Evolutionary conservation across 1,140 invertebrate genomes (phyloP).

Genomic region (Drusus annulatus): DNA sequence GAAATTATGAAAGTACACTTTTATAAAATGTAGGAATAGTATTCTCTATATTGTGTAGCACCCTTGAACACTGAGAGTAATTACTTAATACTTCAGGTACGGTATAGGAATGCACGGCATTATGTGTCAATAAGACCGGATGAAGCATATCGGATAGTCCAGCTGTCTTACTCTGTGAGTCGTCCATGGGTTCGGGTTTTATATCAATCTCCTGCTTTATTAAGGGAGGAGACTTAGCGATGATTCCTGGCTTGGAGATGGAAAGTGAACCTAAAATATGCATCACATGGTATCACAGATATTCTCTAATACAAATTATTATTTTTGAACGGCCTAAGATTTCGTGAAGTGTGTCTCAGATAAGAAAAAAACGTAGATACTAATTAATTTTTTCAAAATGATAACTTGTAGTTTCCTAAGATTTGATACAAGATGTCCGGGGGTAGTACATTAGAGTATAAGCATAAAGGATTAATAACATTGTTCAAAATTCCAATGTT

Average conservation of each 20-base stretch:
- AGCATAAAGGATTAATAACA: no score
- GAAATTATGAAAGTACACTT: neutral
- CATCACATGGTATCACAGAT: neutral
- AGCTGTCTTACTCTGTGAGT: conserved; percentile 51
- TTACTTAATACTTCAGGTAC: conserved; percentile 32
- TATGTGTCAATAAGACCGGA: neutral
- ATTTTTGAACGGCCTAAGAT: no score
- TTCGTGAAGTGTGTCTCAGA: no score
- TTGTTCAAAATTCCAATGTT: no score
- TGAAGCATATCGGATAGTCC: conserved; percentile 30
- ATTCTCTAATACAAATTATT: no score
- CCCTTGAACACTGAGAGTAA: conserved; percentile 39
- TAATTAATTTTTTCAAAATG: no score
- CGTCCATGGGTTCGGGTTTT: conserved; percentile 48
- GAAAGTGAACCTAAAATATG: conserved; percentile 17
- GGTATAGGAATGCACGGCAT: conserved; percentile 29
- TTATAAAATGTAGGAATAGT: conserved; percentile 21
- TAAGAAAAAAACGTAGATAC: no score
- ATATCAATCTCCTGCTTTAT: conserved; percentile 46
- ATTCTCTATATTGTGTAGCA: conserved; percentile 31
- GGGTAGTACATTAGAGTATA: no score
- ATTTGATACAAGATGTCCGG: no score
- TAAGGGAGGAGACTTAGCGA: neutral
- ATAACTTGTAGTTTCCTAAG: no score
- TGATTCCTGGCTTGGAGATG: conserved; percentile 3